Percentiles rank a stretch among this genome's conserved stretches.
These are phyloP conservation scores for Silurus meridionalis DNA, from an alignment of 2,113 vertebrate species.

Conservation along the genomic window DNA sequence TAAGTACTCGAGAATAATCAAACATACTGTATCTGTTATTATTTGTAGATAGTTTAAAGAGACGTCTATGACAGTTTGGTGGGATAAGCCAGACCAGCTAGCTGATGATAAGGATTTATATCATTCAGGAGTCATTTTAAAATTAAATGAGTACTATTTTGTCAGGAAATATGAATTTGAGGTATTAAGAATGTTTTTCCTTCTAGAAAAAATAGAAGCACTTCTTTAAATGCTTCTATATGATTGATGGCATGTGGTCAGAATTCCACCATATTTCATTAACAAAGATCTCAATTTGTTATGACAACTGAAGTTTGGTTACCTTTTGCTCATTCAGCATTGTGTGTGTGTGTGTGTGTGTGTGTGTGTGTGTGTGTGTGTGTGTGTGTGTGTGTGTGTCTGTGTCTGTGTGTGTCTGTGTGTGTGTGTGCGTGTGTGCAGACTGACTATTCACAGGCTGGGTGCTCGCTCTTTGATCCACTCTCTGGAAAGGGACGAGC, in stretches of 20 bases:
- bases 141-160: background rate
- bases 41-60: too few species aligned
- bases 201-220: background rate
- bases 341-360: background rate
- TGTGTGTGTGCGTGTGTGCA: background rate
- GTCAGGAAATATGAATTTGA: background rate
- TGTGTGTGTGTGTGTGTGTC: background rate
- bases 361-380: background rate
- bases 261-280: background rate
- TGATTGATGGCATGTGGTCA: background rate
- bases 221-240: background rate
- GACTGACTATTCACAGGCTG: conserved; percentile 40
- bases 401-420: background rate
- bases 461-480: conserved; percentile 36
- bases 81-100: background rate
- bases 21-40: background rate
- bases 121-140: background rate
- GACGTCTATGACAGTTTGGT: background rate
- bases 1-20: background rate
- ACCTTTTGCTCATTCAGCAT: background rate
- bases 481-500: conserved; percentile 29
- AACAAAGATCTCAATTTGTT: too few species aligned
- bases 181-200: background rate
- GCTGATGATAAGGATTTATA: background rate
- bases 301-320: background rate